Base-by-base conservation (phyloP, 2,888 invertebrate species). In the Prosopocoilus inquinatus region DNA sequence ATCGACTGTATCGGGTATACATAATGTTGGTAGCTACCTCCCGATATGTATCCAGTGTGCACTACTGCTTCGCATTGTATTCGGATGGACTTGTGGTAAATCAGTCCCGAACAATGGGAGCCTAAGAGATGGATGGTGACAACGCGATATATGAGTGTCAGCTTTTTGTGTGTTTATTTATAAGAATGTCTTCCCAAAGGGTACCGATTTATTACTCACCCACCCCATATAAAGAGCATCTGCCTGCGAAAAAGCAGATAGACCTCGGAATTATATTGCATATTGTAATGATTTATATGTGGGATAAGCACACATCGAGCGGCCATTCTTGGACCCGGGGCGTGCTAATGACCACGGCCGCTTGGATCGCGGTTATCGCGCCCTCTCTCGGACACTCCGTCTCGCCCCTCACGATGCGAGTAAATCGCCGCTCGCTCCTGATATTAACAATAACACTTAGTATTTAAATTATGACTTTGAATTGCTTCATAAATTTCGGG, bases 201-300 rank as follows among this genome's bases (percentile, higher is more conserved):
- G 67, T 67, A 64, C 64, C 65, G 66, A 68, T 68, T 68, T 67
- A 68, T 68, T 67, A 63, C 63, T 59, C 58, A 63, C 61, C 60
- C 62, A 58, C 61, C 61, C 64, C 60, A 66, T 63, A 75, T 75
- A 76, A 77, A 77, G 77, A 75, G 75, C 78, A 77, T 78, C 77
- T 76, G 77, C 76, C 76, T 72, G 75, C 73, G 74, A 75, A 75
- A 75, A 75, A 75, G 70, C 74, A 74, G 75, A 75, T 74, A 76
- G 75, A 75, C 75, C 74, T 75, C 74, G 73, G 76, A 77, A 78
- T 77, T 78, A 77, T 78, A 78, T 78, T 78, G 76, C 78, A 77
- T 77, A 78, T 77, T 77, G 76, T 76, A 76, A 77, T 78, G 78
- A 78, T 78, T 78, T 78, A 78, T 77, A 75, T 69, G 70, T 64